Evolutionary conservation across 2,113 vertebrate genomes (phyloP).

Genomic region (Amphiprion percula): DNA sequence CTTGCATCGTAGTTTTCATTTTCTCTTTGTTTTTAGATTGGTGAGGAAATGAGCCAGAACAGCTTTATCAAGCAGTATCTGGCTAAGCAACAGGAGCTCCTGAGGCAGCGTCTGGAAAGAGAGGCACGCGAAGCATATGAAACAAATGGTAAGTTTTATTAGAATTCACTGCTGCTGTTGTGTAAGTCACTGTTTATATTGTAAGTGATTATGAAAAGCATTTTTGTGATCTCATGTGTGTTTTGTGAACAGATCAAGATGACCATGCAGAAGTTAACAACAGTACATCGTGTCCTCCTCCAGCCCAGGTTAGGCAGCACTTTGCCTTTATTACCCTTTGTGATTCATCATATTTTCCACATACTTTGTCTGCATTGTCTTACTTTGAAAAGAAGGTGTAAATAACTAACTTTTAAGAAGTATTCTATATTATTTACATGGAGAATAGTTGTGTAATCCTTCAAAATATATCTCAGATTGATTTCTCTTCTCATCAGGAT

Average conservation of each 20-base stretch:
- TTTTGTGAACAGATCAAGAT: conserved; percentile 77
- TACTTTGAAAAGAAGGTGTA: neutral
- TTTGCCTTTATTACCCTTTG: neutral
- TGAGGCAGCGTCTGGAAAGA: conserved; percentile 90
- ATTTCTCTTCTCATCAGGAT: conserved; percentile 72
- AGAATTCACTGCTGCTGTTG: neutral
- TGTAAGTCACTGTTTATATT: neutral
- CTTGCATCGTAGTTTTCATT: conserved; percentile 20
- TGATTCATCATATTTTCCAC: neutral
- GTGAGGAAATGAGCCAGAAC: conserved; percentile 96
- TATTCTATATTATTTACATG: neutral
- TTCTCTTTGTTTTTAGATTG: conserved; percentile 85
- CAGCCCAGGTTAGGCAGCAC: conserved; percentile 75
- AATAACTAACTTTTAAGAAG: neutral
- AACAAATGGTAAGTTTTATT: conserved; percentile 84
- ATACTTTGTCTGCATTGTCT: neutral
- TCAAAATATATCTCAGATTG: conserved; percentile 9
- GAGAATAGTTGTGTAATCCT: neutral
- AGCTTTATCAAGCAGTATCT: conserved; percentile 96
- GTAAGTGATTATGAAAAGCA: neutral
- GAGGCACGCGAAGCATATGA: conserved; percentile 91
- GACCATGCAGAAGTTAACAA: conserved; percentile 81
- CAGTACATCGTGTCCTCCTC: conserved; percentile 68
- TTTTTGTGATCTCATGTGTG: conserved; percentile 1
- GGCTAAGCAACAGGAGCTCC: conserved; percentile 93